Evolutionary conservation across 2,797 vertebrate genomes (phyloP).

Genomic region (Neostethus bicornis): DNA sequence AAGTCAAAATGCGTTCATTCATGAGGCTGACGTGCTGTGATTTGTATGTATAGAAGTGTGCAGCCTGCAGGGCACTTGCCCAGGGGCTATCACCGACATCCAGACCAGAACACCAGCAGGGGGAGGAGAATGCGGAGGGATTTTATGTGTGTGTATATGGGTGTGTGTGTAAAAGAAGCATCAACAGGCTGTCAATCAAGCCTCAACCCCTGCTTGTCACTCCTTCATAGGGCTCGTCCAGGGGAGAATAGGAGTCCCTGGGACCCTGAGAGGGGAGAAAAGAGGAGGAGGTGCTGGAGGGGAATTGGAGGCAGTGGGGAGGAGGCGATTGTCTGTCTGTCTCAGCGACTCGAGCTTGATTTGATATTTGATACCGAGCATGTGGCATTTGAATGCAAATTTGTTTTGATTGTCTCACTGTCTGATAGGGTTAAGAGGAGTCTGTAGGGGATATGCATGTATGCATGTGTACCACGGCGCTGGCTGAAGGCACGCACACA

Average conservation of each 20-base stretch:
- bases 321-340: constrained; percentile 66
- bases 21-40: constrained; percentile 70
- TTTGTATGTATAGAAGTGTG: constrained; percentile 75
- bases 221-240: constrained; percentile 61
- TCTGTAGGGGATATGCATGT: constrained; percentile 73
- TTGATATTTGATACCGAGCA: constrained; percentile 80
- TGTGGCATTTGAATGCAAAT: constrained; percentile 82
- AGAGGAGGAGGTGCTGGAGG: constrained; percentile 39
- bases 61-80: constrained; percentile 73
- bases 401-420: constrained; percentile 75
- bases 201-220: constrained; percentile 65
- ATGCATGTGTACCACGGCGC: constrained; percentile 49
- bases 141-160: constrained; percentile 12
- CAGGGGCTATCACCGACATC: constrained; percentile 72
- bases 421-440: constrained; percentile 76
- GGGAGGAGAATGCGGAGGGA: constrained; percentile 20
- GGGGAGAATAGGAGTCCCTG: constrained; percentile 67
- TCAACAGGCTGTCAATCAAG: constrained; percentile 80
- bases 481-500: constrained; percentile 34
- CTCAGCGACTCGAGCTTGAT: constrained; percentile 70
- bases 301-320: constrained; percentile 30
- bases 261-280: constrained; percentile 59
- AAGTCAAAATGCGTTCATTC: constrained; percentile 77
- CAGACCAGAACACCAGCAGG: constrained; percentile 54
- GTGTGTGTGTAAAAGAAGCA: constrained; percentile 47